phyloP scores from a whole-genome alignment of 2,797 vertebrate species.

The Cossypha caffra region DNA sequence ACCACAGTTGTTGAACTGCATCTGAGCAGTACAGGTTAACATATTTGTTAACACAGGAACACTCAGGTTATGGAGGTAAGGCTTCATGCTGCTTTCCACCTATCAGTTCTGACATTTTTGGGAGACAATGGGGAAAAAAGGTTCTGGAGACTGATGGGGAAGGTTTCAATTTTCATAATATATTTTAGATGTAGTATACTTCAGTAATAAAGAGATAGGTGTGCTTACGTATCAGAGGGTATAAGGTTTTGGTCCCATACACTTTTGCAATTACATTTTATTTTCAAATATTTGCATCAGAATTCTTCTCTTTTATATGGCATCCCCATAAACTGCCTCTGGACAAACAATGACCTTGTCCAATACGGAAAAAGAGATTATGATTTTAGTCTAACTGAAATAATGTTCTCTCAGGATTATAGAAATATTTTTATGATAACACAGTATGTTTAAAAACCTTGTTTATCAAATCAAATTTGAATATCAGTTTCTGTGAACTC shows the following conservation, averaged over 20 bases:
- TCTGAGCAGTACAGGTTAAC: not conserved
- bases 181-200: rapidly evolving
- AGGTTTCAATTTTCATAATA: not conserved
- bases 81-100: not conserved
- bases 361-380: not conserved
- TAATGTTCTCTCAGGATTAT: not conserved
- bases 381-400: not conserved
- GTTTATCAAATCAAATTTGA: not conserved
- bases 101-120: not conserved
- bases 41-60: not conserved
- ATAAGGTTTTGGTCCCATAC: not conserved
- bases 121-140: not conserved
- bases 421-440: not conserved
- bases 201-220: not conserved
- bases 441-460: not conserved
- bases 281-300: not conserved
- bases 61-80: not conserved
- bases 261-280: not conserved
- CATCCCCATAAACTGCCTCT: not conserved
- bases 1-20: rapidly evolving
- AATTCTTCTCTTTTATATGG: not conserved
- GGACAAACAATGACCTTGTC: not conserved
- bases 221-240: rapidly evolving
- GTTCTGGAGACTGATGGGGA: not conserved
- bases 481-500: not conserved